These are phyloP conservation scores for Stenolophus ochropezus DNA, from an alignment of 2,888 invertebrate species.

Conservation along the genomic window DNA sequence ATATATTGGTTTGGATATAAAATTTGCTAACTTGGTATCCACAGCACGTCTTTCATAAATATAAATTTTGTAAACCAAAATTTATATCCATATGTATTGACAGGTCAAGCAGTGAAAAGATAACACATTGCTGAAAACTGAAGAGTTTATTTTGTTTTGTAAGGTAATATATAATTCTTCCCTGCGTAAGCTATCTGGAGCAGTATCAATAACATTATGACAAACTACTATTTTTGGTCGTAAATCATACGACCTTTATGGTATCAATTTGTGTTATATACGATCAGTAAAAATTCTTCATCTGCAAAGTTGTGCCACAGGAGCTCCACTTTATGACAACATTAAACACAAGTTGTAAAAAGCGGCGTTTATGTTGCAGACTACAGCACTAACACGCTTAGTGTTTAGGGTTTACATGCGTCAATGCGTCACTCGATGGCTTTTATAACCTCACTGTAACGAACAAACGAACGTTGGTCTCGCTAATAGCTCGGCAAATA, in stretches of 20 bases:
- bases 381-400: conserved; percentile 28
- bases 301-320: conserved; percentile 16
- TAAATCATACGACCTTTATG: conserved; percentile 19
- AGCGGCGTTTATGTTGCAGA: conserved; percentile 21
- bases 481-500: not conserved
- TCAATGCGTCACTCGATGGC: conserved; percentile 31
- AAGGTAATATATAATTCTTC: not conserved
- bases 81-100: too few relatives aligned
- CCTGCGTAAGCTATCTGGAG: not conserved
- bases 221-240: not conserved
- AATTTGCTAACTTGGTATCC: too few relatives aligned
- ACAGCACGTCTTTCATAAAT: too few relatives aligned
- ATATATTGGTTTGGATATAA: too few relatives aligned
- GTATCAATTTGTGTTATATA: conserved; percentile 13
- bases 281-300: conserved; percentile 32
- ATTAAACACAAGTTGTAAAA: conserved; percentile 37
- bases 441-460: conserved; percentile 29
- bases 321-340: conserved; percentile 15
- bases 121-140: too few relatives aligned
- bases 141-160: too few relatives aligned
- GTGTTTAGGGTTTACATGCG: conserved; percentile 22
- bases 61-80: too few relatives aligned
- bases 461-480: conserved; percentile 6
- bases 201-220: not conserved
- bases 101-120: too few relatives aligned